Evolutionary conservation across 2,113 vertebrate species (phyloP).

Genomic region (cat (Felis catus)): F.catus_Fca126_mat1.0 CM031412.1:273001-273500

Average conservation of each 20-base stretch:
- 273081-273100: neutral
- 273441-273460: neutral
- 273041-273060: no score
- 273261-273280: neutral
- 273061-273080: neutral
- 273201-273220: neutral
- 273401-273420: neutral
- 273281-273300: neutral
- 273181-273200: neutral
- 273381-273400: neutral
- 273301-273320: neutral
- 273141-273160: neutral
- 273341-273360: neutral
- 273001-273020: neutral
- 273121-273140: neutral
- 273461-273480: neutral
- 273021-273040: neutral
- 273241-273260: neutral
- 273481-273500: neutral
- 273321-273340: neutral
- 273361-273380: neutral
- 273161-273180: neutral
- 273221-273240: neutral
- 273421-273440: neutral
- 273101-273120: neutral